Evolutionary conservation across 2,797 vertebrate genomes (phyloP), one percentile per base, ranked within the genome.

Genomic region (Premnoplex brunnescens): DNA sequence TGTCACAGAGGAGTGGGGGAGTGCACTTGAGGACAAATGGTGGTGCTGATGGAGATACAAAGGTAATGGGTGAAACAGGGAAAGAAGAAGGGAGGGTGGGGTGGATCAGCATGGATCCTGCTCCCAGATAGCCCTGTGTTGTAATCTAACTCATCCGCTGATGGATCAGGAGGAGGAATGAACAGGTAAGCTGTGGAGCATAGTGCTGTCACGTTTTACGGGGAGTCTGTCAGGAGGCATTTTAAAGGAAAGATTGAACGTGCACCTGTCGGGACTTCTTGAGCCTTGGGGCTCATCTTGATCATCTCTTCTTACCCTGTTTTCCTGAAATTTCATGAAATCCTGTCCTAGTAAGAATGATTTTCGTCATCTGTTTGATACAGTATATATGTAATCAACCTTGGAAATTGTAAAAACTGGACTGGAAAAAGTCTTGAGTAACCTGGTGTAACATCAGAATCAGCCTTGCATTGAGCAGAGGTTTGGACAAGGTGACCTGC

Each of bases 11-110:
- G 6, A 10, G 4, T 58, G 34, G 2, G 9, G 37, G 49, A 15
- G 17, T 7, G 9, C 7, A 2, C 16, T 52, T 37, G 41, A 21
- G 28, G 36, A 18, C 51, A 34, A 39, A 62, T 55, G 0, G 0
- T 32, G 9, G 8, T 69, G 43, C 30, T 21, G 32, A 14, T 3
- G 49, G 66, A 72, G 44, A 7, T 48, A 32, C 4, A 54, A 15
- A 66, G 64, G 49, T 60, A 32, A 12, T 20, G 32, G 52, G 17
- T 28, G 36, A 48, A 48, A 23, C 22, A 46, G 27, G 49, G 13
- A 58, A 64, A 28, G 48, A 44, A 17, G 55, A 69, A 55, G 14
- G 39, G 75, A 87, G 64, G 20, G 23, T 43, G 36, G 49, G 32
- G 30, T 62, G 79, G 62, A 49, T 79, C 19, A 26, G 28, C 12